Conservation (phyloP, 2,797 vertebrate species). For the Melanotaenia trifasciata region DNA sequence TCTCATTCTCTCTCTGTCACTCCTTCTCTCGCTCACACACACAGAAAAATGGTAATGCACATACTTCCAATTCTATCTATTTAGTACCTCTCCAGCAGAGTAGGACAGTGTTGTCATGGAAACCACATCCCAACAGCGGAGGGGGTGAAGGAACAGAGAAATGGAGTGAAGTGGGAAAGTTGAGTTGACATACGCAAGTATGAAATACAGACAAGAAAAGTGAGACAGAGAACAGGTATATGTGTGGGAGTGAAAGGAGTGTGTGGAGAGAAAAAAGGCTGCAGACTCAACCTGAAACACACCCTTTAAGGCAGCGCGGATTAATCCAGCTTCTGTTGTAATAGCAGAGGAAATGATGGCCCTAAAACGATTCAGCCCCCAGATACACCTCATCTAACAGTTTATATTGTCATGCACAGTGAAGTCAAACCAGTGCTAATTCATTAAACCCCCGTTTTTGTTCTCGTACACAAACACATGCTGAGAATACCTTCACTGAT, state of each 20-base stretch:
- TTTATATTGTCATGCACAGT: too few species aligned
- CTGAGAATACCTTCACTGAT: too few species aligned
- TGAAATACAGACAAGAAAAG: constrained; percentile 7
- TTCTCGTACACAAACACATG: too few species aligned
- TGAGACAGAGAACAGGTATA: neutral
- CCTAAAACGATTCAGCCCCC: too few species aligned
- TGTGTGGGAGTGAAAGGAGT: neutral
- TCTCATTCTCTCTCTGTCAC: too few species aligned
- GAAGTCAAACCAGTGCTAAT: too few species aligned
- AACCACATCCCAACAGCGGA: constrained; percentile 57
- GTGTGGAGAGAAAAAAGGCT: neutral
- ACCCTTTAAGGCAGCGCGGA: too few species aligned
- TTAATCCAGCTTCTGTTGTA: too few species aligned
- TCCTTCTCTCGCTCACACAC: constrained; percentile 13
- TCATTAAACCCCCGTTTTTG: too few species aligned
- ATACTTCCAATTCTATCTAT: constrained; percentile 58
- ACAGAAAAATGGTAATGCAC: constrained; percentile 11
- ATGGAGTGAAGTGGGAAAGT: constrained; percentile 36
- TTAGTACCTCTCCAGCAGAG: constrained; percentile 69
- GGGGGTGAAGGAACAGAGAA: constrained; percentile 22
- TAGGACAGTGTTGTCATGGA: constrained; percentile 55
- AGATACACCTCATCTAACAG: too few species aligned
- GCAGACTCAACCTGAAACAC: too few species aligned
- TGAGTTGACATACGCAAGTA: constrained; percentile 36
- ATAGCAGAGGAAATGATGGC: too few species aligned